Percentiles rank a stretch among this genome's conserved stretches.
phyloP scores from a whole-genome alignment of 2,888 invertebrate genomes.

The Pseudococcus viburni region DNA sequence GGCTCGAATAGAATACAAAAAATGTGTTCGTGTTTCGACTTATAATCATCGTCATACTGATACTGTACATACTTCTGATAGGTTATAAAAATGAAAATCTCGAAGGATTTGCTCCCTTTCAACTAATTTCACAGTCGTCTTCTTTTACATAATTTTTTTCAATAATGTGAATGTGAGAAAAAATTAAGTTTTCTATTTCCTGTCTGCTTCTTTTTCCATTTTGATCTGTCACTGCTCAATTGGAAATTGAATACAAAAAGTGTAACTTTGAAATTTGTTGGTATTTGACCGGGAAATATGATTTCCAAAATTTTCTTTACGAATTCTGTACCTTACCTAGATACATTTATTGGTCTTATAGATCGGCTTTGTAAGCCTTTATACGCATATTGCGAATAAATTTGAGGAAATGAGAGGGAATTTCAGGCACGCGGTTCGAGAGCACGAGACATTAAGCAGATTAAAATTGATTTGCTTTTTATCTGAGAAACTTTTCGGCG shows the following conservation, averaged over 20 bases:
- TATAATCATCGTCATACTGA: neutral
- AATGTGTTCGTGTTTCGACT: neutral
- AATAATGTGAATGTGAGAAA: neutral
- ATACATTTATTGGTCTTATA: neutral
- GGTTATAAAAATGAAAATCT: conserved; percentile 2
- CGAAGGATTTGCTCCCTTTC: neutral
- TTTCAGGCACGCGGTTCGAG: neutral
- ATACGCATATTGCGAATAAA: neutral
- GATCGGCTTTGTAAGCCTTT: neutral
- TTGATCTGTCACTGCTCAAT: too few species aligned
- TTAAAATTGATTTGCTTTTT: conserved; percentile 7
- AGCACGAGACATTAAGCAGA: neutral
- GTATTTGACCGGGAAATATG: too few species aligned
- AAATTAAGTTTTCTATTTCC: neutral
- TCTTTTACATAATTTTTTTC: neutral
- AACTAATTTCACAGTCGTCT: neutral
- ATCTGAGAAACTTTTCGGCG: conserved; percentile 2
- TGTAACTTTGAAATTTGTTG: too few species aligned
- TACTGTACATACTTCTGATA: neutral
- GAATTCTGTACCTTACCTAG: too few species aligned
- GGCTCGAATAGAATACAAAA: neutral
- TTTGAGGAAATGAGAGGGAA: neutral
- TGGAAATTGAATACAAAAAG: too few species aligned
- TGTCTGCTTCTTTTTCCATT: too few species aligned
- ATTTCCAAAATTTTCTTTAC: too few species aligned